Evolutionary conservation across 2,797 vertebrate genomes (phyloP).

Genomic region (Psittacula derbiana): DNA sequence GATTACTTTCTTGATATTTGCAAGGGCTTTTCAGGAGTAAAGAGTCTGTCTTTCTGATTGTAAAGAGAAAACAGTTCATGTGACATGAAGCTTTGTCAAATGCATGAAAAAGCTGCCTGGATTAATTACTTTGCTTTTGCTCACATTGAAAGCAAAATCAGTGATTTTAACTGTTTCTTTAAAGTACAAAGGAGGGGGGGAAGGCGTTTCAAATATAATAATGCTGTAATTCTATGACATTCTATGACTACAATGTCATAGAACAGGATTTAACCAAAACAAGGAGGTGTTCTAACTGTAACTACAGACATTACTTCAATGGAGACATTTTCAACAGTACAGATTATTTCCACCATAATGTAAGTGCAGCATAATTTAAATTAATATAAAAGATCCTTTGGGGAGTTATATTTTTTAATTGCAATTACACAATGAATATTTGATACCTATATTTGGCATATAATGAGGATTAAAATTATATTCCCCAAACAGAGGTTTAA

Average conservation of each 20-base stretch:
- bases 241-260: neutral
- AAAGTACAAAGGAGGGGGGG: neutral
- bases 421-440: conserved; percentile 62
- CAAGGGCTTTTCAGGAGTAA: neutral
- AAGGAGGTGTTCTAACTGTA: neutral
- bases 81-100: conserved; percentile 34
- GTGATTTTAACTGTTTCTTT: conserved; percentile 14
- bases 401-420: conserved; percentile 54
- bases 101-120: conserved; percentile 14
- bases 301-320: neutral
- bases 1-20: neutral
- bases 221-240: neutral
- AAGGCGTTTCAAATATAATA: neutral
- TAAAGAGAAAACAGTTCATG: neutral
- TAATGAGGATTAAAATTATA: conserved; percentile 54
- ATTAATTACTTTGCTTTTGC: conserved; percentile 38
- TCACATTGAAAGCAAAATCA: conserved; percentile 5
- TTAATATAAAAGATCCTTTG: conserved; percentile 58
- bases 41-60: neutral
- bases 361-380: conserved; percentile 57
- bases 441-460: conserved; percentile 36
- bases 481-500: conserved; percentile 75
- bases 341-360: conserved; percentile 15
- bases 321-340: conserved; percentile 24
- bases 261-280: conserved; percentile 9